Evolutionary conservation across 2,797 vertebrate genomes (phyloP), one percentile per base, ranked within the genome.

Genomic region (Sardinella longiceps): DNA sequence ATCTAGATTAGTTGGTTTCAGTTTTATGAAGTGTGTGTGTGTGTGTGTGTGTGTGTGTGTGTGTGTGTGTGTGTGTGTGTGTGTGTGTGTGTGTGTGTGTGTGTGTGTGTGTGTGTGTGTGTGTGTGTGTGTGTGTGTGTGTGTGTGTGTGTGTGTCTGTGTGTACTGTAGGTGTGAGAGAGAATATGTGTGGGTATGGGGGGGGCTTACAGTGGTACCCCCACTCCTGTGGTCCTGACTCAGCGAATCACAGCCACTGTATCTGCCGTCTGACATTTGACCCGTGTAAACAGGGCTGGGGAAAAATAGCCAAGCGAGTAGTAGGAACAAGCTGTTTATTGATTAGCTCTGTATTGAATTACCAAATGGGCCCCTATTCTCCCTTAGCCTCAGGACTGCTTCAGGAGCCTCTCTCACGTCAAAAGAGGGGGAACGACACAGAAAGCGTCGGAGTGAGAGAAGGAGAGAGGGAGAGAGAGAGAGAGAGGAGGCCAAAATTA

Each of bases 321-420:
- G 87, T 88, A 85, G 82, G 82, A 88, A 89, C 80, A 90, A 84
- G 85, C 87, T 87, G 88, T 88, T 60, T 89, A 90, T 91, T 81
- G 90, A 91, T 90, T 89, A 88, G 86, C 86, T 90, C 83, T 88
- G 88, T 85, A 89, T 92, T 91, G 87, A 86, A 82, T 93, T 94
- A 92, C 87, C 85, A 90, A 92, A 90, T 89, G 77, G 83, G 81
- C 81, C 66, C 85, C 81, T 84, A 66, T 39, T 84, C 80, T 48
- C 37, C 77, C 48, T 18, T 25, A 66, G 66, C 33, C 56, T 23
- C 84, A 81, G 83, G 85, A 88, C 87, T 82, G 84, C 84, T 89
- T 88, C 81, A 87, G 85, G 85, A 89, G 86, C 84, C 87, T 84
- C 83, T 80, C 82, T 33, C 82, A 48, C 58, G 46, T 48, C 11